Evolutionary conservation across 2,888 invertebrate species (phyloP).

Genomic region (Erebia palarica): DNA sequence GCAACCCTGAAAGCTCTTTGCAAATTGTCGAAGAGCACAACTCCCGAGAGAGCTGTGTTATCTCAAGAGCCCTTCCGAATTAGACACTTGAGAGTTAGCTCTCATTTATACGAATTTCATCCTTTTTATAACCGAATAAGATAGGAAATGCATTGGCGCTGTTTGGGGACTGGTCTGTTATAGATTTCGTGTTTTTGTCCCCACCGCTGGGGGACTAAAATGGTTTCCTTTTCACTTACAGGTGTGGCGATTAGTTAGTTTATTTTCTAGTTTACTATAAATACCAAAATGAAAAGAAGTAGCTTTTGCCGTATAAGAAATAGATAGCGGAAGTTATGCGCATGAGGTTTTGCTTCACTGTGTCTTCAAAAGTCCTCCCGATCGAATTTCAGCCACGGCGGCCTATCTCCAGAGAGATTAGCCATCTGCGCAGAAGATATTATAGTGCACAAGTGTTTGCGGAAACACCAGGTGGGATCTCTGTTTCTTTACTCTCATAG

Average conservation of each 20-base stretch:
- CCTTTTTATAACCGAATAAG: background rate
- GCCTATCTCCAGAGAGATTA: no score
- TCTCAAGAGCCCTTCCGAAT: constrained; percentile 52
- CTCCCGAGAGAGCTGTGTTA: constrained; percentile 53
- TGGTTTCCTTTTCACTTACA: constrained; percentile 35
- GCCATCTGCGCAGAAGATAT: no score
- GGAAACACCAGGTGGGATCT: no score
- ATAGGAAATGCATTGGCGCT: background rate
- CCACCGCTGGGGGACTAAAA: constrained; percentile 30
- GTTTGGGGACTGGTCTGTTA: constrained; percentile 12
- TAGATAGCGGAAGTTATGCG: no score
- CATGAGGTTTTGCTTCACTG: no score
- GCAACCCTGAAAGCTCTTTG: constrained; percentile 51
- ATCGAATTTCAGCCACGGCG: no score
- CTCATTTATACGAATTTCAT: constrained; percentile 17
- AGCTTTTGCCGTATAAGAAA: no score
- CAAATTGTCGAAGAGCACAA: constrained; percentile 44
- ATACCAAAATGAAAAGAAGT: no score
- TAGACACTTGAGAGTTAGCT: constrained; percentile 36
- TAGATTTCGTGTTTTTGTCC: constrained; percentile 38
- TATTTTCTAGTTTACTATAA: constrained; percentile 1
- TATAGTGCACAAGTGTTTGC: no score
- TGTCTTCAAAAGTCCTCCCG: no score
- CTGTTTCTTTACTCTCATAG: no score
- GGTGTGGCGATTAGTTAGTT: constrained; percentile 20